Base-by-base conservation (phyloP, 2,797 vertebrate genomes). In the Rhinophrynus dorsalis region DNA sequence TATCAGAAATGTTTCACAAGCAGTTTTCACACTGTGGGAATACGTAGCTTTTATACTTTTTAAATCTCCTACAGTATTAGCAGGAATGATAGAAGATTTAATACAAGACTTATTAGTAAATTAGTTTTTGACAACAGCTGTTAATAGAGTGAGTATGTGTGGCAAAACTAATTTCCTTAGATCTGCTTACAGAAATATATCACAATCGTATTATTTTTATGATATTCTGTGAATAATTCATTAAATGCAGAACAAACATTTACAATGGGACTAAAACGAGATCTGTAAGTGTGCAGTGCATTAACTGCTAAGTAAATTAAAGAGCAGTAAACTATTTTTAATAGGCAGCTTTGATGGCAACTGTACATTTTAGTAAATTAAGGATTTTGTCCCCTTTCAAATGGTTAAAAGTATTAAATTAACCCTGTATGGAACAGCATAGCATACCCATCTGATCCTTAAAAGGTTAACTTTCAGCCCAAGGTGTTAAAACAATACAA, bases 151-250 rank as follows among this genome's bases (percentile, higher is more conserved):
- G 47, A 60, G 52, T 55, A 67, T 54, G 67, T 52, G 35, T 60
- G 55, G 62, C 62, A 60, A 73, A 73, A 48, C 62, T 67, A 66
- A 73, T 73, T 73, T 73, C 52, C 61, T 50, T 42, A 65, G 40
- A 45, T 66, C 70, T 66, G 40, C 33, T 67, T 73, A 60, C 62
- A 67, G 70, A 66, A 73, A 73, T 73, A 67, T 66, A 73, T 73
- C 62, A 73, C 70, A 54, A 67, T 73, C 70, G 24, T 67, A 62
- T 73, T 73, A 73, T 60, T 66, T 73, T 73, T 73, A 73, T 73
- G 70, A 73, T 73, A 52, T 66, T 67, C 62, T 51, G 70, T 73
- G 70, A 73, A 73, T 73, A 66, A 73, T 73, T 73, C 70, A 73
- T 73, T 73, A 73, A 73, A 73, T 54, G 62, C 70, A 44, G 62